These are phyloP conservation scores for Toxostoma redivivum DNA, from an alignment of 2,113 vertebrate genomes.

Conservation along the genomic window DNA sequence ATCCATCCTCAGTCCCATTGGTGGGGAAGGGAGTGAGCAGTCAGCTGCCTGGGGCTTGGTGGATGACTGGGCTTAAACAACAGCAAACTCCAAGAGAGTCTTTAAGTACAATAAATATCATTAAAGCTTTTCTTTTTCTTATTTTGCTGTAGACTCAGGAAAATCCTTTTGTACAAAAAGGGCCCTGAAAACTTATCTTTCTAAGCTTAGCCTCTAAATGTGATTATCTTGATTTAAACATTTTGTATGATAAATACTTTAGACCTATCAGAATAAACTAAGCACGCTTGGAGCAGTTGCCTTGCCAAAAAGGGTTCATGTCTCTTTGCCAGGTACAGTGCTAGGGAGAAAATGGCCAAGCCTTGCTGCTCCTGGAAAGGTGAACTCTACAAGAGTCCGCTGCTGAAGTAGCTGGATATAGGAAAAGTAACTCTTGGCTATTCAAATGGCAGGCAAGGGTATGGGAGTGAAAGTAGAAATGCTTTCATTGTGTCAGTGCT, in stretches of 20 bases:
- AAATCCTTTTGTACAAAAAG: background rate
- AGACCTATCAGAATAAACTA: background rate
- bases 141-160: background rate
- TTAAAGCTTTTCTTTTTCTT: background rate
- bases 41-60: background rate
- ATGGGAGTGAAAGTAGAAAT: background rate
- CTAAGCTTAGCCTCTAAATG: background rate
- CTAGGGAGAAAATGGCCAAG: background rate
- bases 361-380: background rate
- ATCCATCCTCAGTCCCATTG: background rate
- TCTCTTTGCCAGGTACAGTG: background rate
- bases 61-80: background rate
- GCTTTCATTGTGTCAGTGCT: background rate
- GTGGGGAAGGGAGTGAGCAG: background rate
- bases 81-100: background rate
- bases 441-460: background rate
- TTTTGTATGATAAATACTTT: background rate
- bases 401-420: background rate
- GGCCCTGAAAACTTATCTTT: background rate
- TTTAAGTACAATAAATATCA: background rate
- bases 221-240: background rate
- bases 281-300: background rate
- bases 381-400: background rate
- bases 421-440: background rate
- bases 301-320: background rate